A percentile compares a stretch with the other conserved stretches of the same genome.
Conservation (phyloP, 2,113 vertebrate species). For the Silurus glanis region DNA sequence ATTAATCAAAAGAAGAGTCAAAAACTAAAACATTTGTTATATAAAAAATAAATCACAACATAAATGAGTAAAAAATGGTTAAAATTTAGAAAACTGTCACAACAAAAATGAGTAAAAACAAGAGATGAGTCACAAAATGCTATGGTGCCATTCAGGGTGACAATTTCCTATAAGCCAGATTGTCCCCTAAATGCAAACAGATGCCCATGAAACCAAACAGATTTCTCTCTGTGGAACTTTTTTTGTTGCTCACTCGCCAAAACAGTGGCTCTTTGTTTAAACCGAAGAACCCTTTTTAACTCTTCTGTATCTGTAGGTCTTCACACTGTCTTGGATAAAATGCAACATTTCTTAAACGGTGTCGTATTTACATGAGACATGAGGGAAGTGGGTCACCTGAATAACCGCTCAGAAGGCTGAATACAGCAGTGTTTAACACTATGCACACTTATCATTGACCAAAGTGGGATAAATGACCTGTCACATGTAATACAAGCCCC, state of each 20-base stretch:
- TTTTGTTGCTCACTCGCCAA: too few relatives aligned
- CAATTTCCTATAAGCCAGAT: not conserved
- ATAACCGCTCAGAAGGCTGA: constrained; percentile 58
- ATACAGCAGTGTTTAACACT: constrained; percentile 79
- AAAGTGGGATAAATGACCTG: constrained; percentile 97
- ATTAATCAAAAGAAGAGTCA: too few relatives aligned
- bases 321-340: not conserved
- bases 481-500: constrained; percentile 83
- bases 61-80: too few relatives aligned
- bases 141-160: not conserved
- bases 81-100: too few relatives aligned
- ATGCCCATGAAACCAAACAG: not conserved
- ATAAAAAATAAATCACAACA: too few relatives aligned
- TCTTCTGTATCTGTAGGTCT: not conserved
- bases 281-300: not conserved
- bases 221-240: not conserved
- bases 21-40: too few relatives aligned
- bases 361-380: not conserved
- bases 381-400: not conserved
- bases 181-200: not conserved
- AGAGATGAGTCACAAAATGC: not conserved
- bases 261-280: not conserved
- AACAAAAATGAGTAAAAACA: too few relatives aligned
- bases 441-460: constrained; percentile 81
- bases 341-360: not conserved